Conservation (phyloP, 2,113 vertebrate genomes). For the Ictalurus punctatus region DNA sequence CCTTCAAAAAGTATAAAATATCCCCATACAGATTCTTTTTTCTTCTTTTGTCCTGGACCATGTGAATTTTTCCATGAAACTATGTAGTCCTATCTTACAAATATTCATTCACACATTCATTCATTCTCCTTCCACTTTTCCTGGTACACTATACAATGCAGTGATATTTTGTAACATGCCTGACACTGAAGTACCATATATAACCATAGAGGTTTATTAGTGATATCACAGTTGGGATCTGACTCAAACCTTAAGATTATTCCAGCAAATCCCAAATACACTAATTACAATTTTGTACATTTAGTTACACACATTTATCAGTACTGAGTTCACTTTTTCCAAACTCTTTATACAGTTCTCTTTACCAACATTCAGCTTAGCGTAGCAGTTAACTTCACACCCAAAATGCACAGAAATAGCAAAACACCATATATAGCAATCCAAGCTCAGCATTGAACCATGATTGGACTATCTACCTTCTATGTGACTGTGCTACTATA, state of each 20-base stretch:
- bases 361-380: neutral
- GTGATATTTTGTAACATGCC: neutral
- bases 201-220: neutral
- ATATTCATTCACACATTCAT: neutral
- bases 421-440: neutral
- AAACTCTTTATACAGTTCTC: neutral
- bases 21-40: too few relatives aligned
- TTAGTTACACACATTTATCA: neutral
- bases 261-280: neutral
- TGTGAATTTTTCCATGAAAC: neutral
- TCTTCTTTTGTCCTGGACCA: neutral
- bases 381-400: neutral
- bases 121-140: neutral
- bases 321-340: neutral
- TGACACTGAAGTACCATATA: neutral
- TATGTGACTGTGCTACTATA: too few relatives aligned
- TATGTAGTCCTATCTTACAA: neutral
- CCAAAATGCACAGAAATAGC: too few relatives aligned
- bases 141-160: neutral
- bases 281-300: neutral
- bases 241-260: neutral
- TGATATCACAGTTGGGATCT: neutral
- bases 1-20: neutral
- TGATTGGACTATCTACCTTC: too few relatives aligned
- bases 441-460: neutral